phyloP scores from a whole-genome alignment of 2,888 invertebrate genomes.

The Chrysodeixis includens region DNA sequence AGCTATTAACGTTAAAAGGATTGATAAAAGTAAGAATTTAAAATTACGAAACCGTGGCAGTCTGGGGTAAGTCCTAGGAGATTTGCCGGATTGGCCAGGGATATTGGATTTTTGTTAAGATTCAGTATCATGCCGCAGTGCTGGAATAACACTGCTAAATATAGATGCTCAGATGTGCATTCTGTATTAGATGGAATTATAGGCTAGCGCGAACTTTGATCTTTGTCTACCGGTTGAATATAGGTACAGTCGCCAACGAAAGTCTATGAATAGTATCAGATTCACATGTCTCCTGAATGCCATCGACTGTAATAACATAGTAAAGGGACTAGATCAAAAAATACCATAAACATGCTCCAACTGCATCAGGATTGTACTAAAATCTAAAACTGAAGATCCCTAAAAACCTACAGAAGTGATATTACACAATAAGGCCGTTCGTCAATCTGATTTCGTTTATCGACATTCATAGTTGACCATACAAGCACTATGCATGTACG shows the following conservation, averaged over 20 bases:
- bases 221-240: not conserved
- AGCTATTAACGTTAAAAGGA: slow-evolving; percentile 30
- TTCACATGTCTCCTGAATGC: too few relatives aligned
- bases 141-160: not conserved
- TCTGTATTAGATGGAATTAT: not conserved
- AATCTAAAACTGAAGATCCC: too few relatives aligned
- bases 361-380: too few relatives aligned
- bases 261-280: too few relatives aligned
- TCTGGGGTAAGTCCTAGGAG: not conserved
- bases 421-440: too few relatives aligned
- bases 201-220: not conserved
- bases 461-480: not conserved
- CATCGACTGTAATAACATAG: too few relatives aligned
- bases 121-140: not conserved
- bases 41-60: not conserved
- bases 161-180: not conserved
- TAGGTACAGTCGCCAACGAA: too few relatives aligned
- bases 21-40: slow-evolving; percentile 14
- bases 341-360: too few relatives aligned
- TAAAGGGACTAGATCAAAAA: too few relatives aligned
- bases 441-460: too few relatives aligned
- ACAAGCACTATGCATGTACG: not conserved
- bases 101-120: slow-evolving; percentile 5
- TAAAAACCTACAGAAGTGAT: too few relatives aligned
- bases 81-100: slow-evolving; percentile 2